phyloP scores from a whole-genome alignment of 2,113 vertebrate species.

The Piliocolobus tephrosceles region DNA sequence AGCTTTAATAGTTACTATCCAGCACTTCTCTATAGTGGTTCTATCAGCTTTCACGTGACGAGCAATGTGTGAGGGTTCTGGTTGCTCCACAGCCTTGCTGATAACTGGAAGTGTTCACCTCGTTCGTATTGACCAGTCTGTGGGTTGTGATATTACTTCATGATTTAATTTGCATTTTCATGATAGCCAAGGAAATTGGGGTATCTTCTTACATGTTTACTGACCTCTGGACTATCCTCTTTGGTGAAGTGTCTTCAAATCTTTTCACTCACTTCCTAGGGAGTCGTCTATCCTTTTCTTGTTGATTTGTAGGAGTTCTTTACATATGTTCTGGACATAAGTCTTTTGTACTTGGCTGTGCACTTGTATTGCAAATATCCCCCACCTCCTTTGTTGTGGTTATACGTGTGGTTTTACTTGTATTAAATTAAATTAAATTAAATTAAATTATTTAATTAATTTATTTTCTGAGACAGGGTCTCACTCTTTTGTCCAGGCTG shows the following conservation, averaged over 20 bases:
- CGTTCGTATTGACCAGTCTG: neutral
- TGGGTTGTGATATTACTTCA: neutral
- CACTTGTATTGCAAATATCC: rapidly evolving
- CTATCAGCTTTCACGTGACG: too few relatives aligned
- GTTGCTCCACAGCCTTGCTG: rapidly evolving
- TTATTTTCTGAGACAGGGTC: too few relatives aligned
- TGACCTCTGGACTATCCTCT: neutral
- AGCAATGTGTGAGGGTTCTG: rapidly evolving
- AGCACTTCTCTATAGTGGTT: neutral
- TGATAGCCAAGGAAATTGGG: too few relatives aligned
- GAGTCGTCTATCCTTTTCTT: neutral
- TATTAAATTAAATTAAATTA: too few relatives aligned
- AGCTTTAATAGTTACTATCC: rapidly evolving
- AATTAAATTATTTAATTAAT: too few relatives aligned
- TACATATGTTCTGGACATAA: too few relatives aligned
- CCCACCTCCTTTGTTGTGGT: too few relatives aligned
- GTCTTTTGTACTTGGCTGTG: neutral
- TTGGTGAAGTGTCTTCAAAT: neutral
- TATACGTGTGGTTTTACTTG: neutral
- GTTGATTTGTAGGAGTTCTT: neutral
- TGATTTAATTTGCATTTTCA: neutral
- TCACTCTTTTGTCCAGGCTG: too few relatives aligned
- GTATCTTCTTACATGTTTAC: neutral
- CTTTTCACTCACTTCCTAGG: too few relatives aligned
- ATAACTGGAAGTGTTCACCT: rapidly evolving